A percentile compares a stretch with the other conserved stretches of the same genome.
phyloP scores from a whole-genome alignment of 1,140 invertebrate species.

The Planococcus citri region DNA sequence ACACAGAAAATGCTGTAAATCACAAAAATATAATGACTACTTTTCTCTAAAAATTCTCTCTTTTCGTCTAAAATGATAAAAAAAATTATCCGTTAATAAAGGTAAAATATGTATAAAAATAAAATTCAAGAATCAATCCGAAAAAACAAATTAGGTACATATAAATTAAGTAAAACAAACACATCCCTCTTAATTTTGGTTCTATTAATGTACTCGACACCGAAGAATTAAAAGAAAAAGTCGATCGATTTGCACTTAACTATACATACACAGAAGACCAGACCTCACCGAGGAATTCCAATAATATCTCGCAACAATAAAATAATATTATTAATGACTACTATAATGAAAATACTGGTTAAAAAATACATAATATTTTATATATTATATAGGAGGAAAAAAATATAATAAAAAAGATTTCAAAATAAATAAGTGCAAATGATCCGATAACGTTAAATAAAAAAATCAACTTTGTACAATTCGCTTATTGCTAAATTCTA shows the following conservation, averaged over 20 bases:
- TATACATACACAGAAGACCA: background rate
- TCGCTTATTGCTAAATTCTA: background rate
- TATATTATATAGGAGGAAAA: background rate
- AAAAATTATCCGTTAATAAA: background rate
- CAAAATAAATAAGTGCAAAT: slow-evolving; percentile 12
- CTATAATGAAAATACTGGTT: background rate
- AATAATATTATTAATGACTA: background rate
- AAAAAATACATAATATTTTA: too few relatives aligned
- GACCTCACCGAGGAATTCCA: background rate
- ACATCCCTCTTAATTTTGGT: too few relatives aligned
- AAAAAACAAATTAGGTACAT: background rate
- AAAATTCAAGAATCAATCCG: background rate
- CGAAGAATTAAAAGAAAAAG: too few relatives aligned
- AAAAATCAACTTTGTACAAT: background rate
- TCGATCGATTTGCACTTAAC: background rate
- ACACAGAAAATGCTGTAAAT: slow-evolving; percentile 2
- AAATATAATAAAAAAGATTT: background rate
- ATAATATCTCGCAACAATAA: background rate
- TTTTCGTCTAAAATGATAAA: background rate
- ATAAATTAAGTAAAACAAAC: background rate
- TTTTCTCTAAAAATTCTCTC: background rate
- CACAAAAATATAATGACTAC: background rate
- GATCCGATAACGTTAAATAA: background rate
- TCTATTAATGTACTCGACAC: too few relatives aligned
- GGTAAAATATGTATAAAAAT: background rate